These are phyloP conservation scores for Dermatemys mawii DNA, from an alignment of 2,113 vertebrate genomes.

Conservation along the genomic window DNA sequence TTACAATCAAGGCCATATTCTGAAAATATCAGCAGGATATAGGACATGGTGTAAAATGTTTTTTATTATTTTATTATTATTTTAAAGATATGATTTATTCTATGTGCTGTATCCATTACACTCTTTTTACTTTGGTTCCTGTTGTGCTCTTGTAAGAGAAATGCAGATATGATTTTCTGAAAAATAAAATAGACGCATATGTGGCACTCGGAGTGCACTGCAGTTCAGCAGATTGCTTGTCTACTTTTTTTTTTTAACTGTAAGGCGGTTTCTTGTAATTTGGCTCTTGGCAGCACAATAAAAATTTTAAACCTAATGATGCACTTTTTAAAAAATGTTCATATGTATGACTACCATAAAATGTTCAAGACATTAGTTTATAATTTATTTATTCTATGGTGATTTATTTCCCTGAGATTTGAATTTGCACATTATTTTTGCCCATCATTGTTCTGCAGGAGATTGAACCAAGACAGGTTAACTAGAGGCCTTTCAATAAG, in stretches of 20 bases:
- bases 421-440: fast-evolving
- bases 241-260: constrained; percentile 82
- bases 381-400: not conserved
- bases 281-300: constrained; percentile 86
- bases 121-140: constrained; percentile 86
- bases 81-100: constrained; percentile 87
- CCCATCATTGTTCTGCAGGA: not conserved
- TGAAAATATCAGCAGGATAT: constrained; percentile 85
- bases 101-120: constrained; percentile 88
- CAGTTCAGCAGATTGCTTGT: constrained; percentile 84
- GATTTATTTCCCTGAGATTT: not conserved
- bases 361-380: not conserved
- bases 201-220: constrained; percentile 87
- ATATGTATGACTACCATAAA: not conserved
- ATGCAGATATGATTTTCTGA: constrained; percentile 86
- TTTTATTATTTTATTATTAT: constrained; percentile 82
- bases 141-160: constrained; percentile 90
- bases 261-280: constrained; percentile 79
- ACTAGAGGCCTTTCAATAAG: not conserved
- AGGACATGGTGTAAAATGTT: constrained; percentile 84
- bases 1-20: constrained; percentile 85
- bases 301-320: constrained; percentile 75
- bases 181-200: constrained; percentile 85
- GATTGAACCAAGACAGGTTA: not conserved
- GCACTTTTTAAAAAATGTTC: not conserved